A percentile compares a stretch with the other conserved stretches of the same genome.
Conservation (phyloP, 2,888 invertebrate genomes). For the Agrochola lota region DNA sequence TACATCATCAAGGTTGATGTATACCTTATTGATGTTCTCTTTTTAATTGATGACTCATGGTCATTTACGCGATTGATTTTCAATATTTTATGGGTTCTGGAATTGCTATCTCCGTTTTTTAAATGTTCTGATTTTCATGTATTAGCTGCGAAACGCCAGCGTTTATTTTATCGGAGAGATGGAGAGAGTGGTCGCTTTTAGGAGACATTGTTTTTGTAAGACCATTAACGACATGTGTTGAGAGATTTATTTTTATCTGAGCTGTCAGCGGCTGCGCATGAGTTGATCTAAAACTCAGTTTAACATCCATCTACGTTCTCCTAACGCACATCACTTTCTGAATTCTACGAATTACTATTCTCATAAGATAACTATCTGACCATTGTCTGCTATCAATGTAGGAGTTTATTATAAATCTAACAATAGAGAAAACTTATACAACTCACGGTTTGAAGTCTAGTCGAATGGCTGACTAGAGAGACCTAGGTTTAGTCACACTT, state of each 20-base stretch:
- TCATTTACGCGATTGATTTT: neutral
- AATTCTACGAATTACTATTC: slow-evolving; percentile 18
- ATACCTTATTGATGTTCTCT: neutral
- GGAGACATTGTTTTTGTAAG: slow-evolving; percentile 15
- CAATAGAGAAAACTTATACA: slow-evolving; percentile 18
- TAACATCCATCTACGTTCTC: neutral
- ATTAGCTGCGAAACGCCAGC: neutral
- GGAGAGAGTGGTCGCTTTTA: slow-evolving; percentile 20
- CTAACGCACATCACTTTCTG: slow-evolving; percentile 15
- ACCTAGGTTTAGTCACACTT: neutral
- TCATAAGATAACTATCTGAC: slow-evolving; percentile 14
- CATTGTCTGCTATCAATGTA: slow-evolving; percentile 23
- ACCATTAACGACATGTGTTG: slow-evolving; percentile 22
- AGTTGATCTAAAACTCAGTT: slow-evolving; percentile 21
- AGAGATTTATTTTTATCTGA: slow-evolving; percentile 42
- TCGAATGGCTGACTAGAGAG: neutral
- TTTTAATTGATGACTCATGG: too few relatives aligned
- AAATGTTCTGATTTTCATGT: neutral
- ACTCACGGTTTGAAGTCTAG: slow-evolving; percentile 10
- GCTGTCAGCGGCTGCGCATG: slow-evolving; percentile 31
- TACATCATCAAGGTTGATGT: neutral
- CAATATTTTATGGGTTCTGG: neutral
- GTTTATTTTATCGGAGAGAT: neutral
- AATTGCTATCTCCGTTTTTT: too few relatives aligned
- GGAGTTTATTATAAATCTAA: slow-evolving; percentile 18